These are phyloP conservation scores for Lasius platythorax DNA, from an alignment of 2,888 invertebrate genomes.

Conservation along the genomic window DNA sequence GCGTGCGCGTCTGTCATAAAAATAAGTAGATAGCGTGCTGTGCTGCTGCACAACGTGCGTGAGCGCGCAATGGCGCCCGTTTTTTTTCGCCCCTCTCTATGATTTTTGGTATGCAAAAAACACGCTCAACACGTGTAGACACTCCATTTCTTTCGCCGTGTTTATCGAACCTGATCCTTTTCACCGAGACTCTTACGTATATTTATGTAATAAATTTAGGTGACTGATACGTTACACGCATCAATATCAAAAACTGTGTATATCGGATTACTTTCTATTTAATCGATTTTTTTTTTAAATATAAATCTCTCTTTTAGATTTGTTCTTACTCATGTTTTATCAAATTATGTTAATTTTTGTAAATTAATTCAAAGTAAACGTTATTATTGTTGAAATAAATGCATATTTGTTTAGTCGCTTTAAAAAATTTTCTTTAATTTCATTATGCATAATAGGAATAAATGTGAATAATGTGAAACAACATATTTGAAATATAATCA, in stretches of 20 bases:
- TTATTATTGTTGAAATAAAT: too few species aligned
- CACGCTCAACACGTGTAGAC: slow-evolving; percentile 21
- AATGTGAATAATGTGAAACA: too few species aligned
- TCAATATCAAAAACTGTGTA: neutral
- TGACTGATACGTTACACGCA: neutral
- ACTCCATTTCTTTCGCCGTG: slow-evolving; percentile 9
- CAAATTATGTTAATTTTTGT: too few species aligned
- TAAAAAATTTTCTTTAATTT: too few species aligned
- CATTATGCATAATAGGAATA: too few species aligned
- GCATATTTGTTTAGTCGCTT: too few species aligned
- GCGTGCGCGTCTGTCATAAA: slow-evolving; percentile 59
- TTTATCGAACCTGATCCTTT: neutral
- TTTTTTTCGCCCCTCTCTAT: neutral
- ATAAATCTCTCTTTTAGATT: too few species aligned
- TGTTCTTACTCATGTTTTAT: too few species aligned
- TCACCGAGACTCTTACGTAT: slow-evolving; percentile 6
- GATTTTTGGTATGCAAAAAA: slow-evolving; percentile 46
- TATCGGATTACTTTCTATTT: neutral
- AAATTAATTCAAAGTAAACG: too few species aligned
- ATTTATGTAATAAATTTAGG: slow-evolving; percentile 39
- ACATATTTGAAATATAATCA: too few species aligned
- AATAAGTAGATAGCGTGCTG: slow-evolving; percentile 52
- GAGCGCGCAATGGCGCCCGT: slow-evolving; percentile 26
- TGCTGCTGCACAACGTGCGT: slow-evolving; percentile 31
- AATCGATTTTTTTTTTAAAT: neutral